Percentiles rank a stretch among this genome's conserved stretches.
Evolutionary conservation across 2,797 vertebrate species (phyloP).

Genomic region (Tangara arthus): DNA sequence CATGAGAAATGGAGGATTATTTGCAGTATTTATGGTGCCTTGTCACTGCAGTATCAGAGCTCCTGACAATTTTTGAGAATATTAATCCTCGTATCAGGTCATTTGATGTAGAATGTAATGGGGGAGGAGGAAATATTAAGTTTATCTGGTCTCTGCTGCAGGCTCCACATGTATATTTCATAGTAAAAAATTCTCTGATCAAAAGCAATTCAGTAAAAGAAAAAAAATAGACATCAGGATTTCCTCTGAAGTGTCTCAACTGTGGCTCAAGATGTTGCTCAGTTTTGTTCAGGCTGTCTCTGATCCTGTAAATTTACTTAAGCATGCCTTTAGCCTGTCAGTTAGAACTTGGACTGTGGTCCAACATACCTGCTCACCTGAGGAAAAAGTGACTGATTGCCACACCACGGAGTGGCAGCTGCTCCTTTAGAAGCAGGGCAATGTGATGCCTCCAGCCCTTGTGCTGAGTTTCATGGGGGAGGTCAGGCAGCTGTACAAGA

Average conservation of each 20-base stretch:
- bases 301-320: neutral
- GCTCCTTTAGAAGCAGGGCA: neutral
- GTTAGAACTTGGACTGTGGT: neutral
- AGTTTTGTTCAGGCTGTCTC: neutral
- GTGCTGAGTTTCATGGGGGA: neutral
- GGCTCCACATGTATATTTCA: neutral
- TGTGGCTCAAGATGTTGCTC: neutral
- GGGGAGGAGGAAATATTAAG: neutral
- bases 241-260: neutral
- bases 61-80: neutral
- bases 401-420: rapidly evolving
- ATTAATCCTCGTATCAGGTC: neutral
- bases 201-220: neutral
- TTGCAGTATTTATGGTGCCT: neutral
- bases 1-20: neutral
- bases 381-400: neutral
- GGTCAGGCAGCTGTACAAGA: neutral
- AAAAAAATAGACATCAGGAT: neutral
- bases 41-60: neutral
- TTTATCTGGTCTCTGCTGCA: neutral
- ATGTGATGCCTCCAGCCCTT: neutral
- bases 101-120: neutral
- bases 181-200: neutral
- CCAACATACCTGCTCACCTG: neutral
- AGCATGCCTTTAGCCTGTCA: neutral